Conservation (phyloP, 2,888 invertebrate species). For the Tricholauxania praeusta region DNA sequence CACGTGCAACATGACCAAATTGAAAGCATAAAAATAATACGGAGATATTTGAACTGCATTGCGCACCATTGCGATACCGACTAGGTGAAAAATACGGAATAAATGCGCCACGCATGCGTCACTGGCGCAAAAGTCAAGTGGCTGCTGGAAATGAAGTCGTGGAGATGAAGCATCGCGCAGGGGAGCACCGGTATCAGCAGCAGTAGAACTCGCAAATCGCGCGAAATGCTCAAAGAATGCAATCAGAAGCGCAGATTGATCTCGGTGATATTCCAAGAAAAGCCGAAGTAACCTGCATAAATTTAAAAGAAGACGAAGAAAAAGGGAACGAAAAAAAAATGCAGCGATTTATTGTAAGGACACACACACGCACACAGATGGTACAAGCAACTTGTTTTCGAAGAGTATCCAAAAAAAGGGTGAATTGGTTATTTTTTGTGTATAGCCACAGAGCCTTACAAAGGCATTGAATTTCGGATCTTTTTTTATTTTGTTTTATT, state of each 20-base stretch:
- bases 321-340: conserved; percentile 1
- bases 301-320: conserved; percentile 42
- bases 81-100: conserved; percentile 50
- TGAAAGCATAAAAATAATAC: conserved; percentile 53
- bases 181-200: conserved; percentile 21
- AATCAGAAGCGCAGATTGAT: conserved; percentile 64
- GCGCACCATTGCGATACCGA: conserved; percentile 47
- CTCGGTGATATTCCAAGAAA: conserved; percentile 64
- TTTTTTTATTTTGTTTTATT: neutral
- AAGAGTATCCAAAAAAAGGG: conserved; percentile 26
- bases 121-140: conserved; percentile 38
- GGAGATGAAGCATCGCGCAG: conserved; percentile 1
- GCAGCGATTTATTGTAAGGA: conserved; percentile 21
- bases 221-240: conserved; percentile 57
- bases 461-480: conserved; percentile 45
- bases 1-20: conserved; percentile 10
- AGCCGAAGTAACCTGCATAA: conserved; percentile 52
- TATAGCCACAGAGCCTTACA: conserved; percentile 41
- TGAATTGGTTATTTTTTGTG: conserved; percentile 28
- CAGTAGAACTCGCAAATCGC: conserved; percentile 34
- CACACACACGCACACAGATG: conserved; percentile 23
- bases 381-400: conserved; percentile 37
- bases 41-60: conserved; percentile 53
- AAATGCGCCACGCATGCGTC: conserved; percentile 49
- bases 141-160: conserved; percentile 40